Evolutionary conservation across 2,797 vertebrate species (phyloP), one percentile per base, ranked within the genome.

Genomic region (Leptoclinus maculatus): DNA sequence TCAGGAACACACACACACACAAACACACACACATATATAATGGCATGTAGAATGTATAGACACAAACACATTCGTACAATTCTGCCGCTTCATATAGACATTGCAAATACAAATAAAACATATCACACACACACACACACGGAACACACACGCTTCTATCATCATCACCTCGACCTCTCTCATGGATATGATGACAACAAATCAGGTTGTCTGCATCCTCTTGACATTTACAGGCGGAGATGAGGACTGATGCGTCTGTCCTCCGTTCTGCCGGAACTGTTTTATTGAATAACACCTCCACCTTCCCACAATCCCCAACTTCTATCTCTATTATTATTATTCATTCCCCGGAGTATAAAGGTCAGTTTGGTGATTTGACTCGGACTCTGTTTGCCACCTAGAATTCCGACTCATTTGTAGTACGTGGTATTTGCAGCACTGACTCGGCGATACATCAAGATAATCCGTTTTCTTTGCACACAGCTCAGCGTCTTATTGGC

Each of bases 201-300:
- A 95, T 92, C 84, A 81, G 83, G 65, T 82, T 71, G 87, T 86
- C 90, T 84, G 76, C 81, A 89, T 92, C 89, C 88, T 87, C 84
- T 88, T 90, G 88, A 90, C 89, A 91, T 93, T 93, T 91, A 71
- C 88, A 86, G 72, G 72, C 79, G 0, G 23, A 87, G 78, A 93
- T 93, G 88, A 91, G 83, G 88, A 94, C 80, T 10, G 83, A 93
- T 92, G 86, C 32, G 73, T 88, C 84, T n/a, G 39, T 91, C 79
- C 64, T 78, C 66, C 62, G 19, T 69, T 80, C 65, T 56, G 80
- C 60, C 16, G 68, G 54, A 21, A 21, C 71, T 56, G 16, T 76
- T 82, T 91, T 87, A 89, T 83, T 85, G 86, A 90, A 78, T 86
- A 89, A 87, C 62, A 51, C 66, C 70, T 68, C 78, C 72, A 29